Conservation (phyloP, 2,888 invertebrate species). For the Acronicta alni region DNA sequence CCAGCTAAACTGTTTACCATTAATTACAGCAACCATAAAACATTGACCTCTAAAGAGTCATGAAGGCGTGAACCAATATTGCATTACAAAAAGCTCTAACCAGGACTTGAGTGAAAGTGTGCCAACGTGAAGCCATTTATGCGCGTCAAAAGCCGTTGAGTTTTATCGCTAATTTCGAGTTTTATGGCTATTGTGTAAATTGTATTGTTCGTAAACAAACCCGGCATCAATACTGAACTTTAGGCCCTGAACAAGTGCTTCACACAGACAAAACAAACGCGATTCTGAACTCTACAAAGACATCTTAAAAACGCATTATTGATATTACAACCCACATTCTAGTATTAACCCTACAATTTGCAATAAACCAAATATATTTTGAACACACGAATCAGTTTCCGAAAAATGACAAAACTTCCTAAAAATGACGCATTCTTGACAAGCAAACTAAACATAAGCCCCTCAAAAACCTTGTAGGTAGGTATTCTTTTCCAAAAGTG, state of each 20-base stretch:
- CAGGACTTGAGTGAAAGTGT: constrained; percentile 45
- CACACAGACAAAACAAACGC: background rate
- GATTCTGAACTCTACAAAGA: background rate
- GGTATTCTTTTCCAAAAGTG: background rate
- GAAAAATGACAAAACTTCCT: too few species aligned
- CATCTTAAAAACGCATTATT: too few species aligned
- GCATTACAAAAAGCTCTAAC: constrained; percentile 42
- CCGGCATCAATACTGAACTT: background rate
- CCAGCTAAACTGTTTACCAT: constrained; percentile 6
- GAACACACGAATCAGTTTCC: too few species aligned
- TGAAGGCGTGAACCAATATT: constrained; percentile 26
- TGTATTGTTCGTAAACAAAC: constrained; percentile 18
- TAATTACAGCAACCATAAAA: constrained; percentile 26
- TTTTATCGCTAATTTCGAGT: constrained; percentile 43
- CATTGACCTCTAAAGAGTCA: constrained; percentile 20
- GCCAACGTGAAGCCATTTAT: constrained; percentile 16
- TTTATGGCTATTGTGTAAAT: constrained; percentile 37
- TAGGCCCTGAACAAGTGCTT: background rate
- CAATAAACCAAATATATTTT: too few species aligned
- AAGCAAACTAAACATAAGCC: background rate
- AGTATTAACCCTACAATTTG: background rate
- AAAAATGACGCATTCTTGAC: too few species aligned
- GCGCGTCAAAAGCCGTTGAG: constrained; percentile 25
- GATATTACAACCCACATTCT: background rate
- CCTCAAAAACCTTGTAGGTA: background rate